Percentiles rank a stretch among this genome's conserved stretches.
phyloP scores from a whole-genome alignment of 2,888 invertebrate species.

The Cataglyphis altisquamis region DNA sequence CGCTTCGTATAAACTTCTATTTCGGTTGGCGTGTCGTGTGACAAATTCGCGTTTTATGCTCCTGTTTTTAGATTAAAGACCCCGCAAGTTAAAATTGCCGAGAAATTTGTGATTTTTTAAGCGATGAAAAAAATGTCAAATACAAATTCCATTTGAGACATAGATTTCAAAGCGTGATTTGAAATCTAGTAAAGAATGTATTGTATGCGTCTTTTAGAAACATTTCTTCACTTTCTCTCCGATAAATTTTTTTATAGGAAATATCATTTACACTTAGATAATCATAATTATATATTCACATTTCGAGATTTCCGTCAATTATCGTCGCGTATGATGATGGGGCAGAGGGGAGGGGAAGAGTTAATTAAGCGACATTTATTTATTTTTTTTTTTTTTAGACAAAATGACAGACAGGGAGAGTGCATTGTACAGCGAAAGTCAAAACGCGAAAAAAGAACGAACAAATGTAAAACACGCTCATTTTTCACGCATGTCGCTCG shows the following conservation, averaged over 20 bases:
- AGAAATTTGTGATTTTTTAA: not conserved
- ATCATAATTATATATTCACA: not conserved
- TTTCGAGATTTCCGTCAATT: not conserved
- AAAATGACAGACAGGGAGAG: not conserved
- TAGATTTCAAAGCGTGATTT: too few species aligned
- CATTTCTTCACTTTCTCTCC: not conserved
- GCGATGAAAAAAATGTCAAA: not conserved
- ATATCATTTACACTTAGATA: not conserved
- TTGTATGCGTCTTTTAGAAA: not conserved
- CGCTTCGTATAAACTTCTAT: slow-evolving; percentile 25
- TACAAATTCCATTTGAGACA: too few species aligned
- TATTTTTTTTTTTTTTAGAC: not conserved
- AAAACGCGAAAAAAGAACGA: not conserved
- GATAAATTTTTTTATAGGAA: not conserved
- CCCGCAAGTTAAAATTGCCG: not conserved
- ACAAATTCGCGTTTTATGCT: not conserved
- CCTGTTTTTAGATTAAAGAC: not conserved
- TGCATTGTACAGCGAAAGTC: not conserved
- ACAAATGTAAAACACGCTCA: not conserved
- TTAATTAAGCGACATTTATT: slow-evolving; percentile 19
- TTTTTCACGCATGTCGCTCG: not conserved
- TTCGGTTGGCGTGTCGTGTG: not conserved
- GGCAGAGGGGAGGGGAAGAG: not conserved
- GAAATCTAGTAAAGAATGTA: not conserved
- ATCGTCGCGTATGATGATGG: not conserved